phyloP scores from a whole-genome alignment of 92 coral and sea anemone species.

The Palythoa heliodiscus region DNA sequence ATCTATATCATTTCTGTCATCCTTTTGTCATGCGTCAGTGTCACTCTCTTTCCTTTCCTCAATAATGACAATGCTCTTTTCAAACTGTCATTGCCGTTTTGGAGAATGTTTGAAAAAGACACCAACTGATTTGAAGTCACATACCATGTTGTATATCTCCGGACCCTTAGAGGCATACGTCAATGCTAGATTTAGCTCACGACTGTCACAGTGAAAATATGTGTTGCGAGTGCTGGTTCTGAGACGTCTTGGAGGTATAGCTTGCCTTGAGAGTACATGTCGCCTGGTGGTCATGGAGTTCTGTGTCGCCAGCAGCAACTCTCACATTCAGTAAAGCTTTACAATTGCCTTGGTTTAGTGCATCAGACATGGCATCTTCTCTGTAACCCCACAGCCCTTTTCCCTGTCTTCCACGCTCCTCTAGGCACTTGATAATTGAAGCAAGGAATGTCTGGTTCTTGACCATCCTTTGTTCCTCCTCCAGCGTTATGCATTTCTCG shows the following conservation, averaged over 20 bases:
- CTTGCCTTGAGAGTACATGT: too few species aligned
- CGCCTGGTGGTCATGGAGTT: too few species aligned
- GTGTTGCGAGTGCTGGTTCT: background rate
- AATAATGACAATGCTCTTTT: slow-evolving; percentile 31
- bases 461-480: slow-evolving; percentile 38
- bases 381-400: slow-evolving; percentile 53
- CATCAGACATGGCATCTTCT: slow-evolving; percentile 46
- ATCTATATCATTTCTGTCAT: too few species aligned
- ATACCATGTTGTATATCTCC: too few species aligned
- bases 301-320: background rate
- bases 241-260: too few species aligned
- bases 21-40: too few species aligned
- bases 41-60: slow-evolving; percentile 22
- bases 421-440: slow-evolving; percentile 40
- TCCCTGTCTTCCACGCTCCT: slow-evolving; percentile 54
- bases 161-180: slow-evolving; percentile 55
- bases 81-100: slow-evolving; percentile 59
- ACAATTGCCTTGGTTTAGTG: slow-evolving; percentile 51
- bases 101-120: slow-evolving; percentile 63
- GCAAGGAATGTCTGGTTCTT: background rate
- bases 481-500: slow-evolving; percentile 36
- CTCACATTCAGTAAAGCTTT: slow-evolving; percentile 51
- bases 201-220: slow-evolving; percentile 51
- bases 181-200: slow-evolving; percentile 50
- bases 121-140: slow-evolving; percentile 59